phyloP scores from a whole-genome alignment of 2,888 invertebrate species.

The Sylvicola cinctus region DNA sequence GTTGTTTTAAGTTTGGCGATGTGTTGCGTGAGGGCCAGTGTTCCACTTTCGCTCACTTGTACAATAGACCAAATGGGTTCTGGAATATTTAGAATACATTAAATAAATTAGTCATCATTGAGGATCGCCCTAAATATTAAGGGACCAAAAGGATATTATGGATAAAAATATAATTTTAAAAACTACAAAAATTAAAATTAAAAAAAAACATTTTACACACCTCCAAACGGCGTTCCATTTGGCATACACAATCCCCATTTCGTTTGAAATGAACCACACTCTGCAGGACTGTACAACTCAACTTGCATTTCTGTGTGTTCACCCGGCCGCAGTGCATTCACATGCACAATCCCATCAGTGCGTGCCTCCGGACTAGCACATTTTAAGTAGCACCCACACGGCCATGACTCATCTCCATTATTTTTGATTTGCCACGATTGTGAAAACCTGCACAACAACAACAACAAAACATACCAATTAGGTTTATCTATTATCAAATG shows the following conservation, averaged over 20 bases:
- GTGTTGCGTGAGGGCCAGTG: slow-evolving; percentile 58
- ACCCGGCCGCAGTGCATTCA: slow-evolving; percentile 54
- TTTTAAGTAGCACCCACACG: slow-evolving; percentile 56
- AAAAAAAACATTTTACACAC: slow-evolving; percentile 30
- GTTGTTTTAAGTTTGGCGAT: too few relatives aligned
- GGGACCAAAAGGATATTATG: too few relatives aligned
- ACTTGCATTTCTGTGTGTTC: slow-evolving; percentile 56
- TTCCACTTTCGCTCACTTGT: slow-evolving; percentile 59
- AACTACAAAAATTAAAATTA: too few relatives aligned
- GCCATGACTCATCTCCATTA: slow-evolving; percentile 74
- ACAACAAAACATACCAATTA: slow-evolving; percentile 6
- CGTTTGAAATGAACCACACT: slow-evolving; percentile 56
- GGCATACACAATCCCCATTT: slow-evolving; percentile 81
- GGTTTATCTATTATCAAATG: too few relatives aligned
- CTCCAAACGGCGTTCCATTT: slow-evolving; percentile 80
- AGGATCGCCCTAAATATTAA: too few relatives aligned
- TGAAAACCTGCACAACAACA: slow-evolving; percentile 46
- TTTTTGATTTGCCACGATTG: slow-evolving; percentile 83
- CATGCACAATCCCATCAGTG: slow-evolving; percentile 32
- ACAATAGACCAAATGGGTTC: slow-evolving; percentile 41
- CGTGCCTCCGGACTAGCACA: slow-evolving; percentile 37
- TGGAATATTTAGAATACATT: too few relatives aligned
- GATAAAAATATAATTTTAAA: too few relatives aligned
- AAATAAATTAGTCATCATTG: too few relatives aligned
- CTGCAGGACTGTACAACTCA: slow-evolving; percentile 57